Conservation (phyloP, 2,888 invertebrate genomes). For the Ennomos fuscantarius region DNA sequence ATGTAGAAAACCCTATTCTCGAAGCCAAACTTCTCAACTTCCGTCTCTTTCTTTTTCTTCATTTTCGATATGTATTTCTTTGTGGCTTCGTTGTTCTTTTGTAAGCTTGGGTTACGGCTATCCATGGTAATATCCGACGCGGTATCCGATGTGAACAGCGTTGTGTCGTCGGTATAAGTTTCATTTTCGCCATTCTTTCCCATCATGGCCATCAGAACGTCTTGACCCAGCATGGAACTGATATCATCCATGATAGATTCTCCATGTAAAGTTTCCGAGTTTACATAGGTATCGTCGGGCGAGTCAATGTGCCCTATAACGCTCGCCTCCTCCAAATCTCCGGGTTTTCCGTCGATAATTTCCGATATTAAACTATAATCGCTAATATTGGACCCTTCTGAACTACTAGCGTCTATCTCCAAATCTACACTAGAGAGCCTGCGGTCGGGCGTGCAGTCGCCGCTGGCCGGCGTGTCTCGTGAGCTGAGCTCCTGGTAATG, state of each 20-base stretch:
- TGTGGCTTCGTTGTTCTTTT: slow-evolving; percentile 85
- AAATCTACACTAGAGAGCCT: slow-evolving; percentile 74
- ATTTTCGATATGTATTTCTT: slow-evolving; percentile 82
- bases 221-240: slow-evolving; percentile 90
- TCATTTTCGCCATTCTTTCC: slow-evolving; percentile 86
- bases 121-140: slow-evolving; percentile 81
- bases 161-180: slow-evolving; percentile 90
- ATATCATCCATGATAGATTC: slow-evolving; percentile 92
- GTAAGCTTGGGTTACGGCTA: slow-evolving; percentile 81
- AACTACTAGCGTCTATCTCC: slow-evolving; percentile 84
- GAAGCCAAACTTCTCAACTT: slow-evolving; percentile 87
- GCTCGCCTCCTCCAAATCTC: slow-evolving; percentile 72
- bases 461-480: slow-evolving; percentile 66
- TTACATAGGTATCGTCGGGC: slow-evolving; percentile 88
- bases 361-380: slow-evolving; percentile 90
- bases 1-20: slow-evolving; percentile 89
- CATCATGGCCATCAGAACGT: slow-evolving; percentile 88
- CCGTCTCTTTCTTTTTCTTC: slow-evolving; percentile 68
- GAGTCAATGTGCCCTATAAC: slow-evolving; percentile 93
- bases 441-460: slow-evolving; percentile 73
- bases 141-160: slow-evolving; percentile 86
- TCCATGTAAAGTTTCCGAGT: slow-evolving; percentile 90
- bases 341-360: slow-evolving; percentile 84
- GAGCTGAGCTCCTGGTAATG: slow-evolving; percentile 70
- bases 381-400: slow-evolving; percentile 88